Evolutionary conservation across 1,140 invertebrate species (phyloP), one percentile per base, ranked within the genome.

Genomic region (Achroia grisella): DNA sequence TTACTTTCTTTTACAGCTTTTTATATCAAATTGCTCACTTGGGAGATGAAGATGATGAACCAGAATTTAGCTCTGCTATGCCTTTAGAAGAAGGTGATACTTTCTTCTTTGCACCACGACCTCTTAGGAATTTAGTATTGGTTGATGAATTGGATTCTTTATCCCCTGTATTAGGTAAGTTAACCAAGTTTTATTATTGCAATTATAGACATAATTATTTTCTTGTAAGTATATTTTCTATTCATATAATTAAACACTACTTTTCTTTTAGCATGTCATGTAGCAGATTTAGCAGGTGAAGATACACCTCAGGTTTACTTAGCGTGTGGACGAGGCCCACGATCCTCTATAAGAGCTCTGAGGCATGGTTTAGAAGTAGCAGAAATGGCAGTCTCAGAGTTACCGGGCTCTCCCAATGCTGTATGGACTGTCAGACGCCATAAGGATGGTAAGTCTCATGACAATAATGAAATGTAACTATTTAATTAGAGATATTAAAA

Each of bases 321-420:
- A 62, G 89, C 97, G 1, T 99, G 98, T 88, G 98, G 98, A 0
- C 88, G 98, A 52, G 97, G 98, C 1, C 94, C 98, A 1, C 88
- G 98, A 42, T 99, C 97, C 0, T 94, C 97, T 0, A 65, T 99
- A 2, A 86, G 97, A 67, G 96, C 99, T 0, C 86, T 99, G 2
- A 90, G 98, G 33, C 98, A 99, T 86, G 98, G 98, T 66, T 87
- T 99, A 9, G 98, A 99, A 89, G 97, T 95, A 1, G 97, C 97
- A 0, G 98, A 99, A 87, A 99, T 99, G 98, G 98, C 98, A 61
- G 97, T 99, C 2, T 99, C 97, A 36, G 98, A 99, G 85, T 86
- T 99, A 52, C 98, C 98, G 9, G 98, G 98, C 78, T 99, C 98
- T 81, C 98, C 98, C 8, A 99, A 98, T 88, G 98, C 98, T 69